phyloP scores from a whole-genome alignment of 2,888 invertebrate species.

The Cephus rjabovi region DNA sequence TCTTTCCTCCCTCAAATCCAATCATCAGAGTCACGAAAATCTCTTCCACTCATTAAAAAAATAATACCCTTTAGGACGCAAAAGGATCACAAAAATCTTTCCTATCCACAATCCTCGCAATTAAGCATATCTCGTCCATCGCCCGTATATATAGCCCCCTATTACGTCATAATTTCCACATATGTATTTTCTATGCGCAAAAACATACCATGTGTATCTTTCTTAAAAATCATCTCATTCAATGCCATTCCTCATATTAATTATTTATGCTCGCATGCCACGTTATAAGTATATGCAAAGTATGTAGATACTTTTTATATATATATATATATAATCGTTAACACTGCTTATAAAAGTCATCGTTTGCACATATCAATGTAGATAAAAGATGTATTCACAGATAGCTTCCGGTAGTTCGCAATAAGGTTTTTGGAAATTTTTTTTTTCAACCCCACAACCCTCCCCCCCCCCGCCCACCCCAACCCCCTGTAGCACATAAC shows the following conservation, averaged over 20 bases:
- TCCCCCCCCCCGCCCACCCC: not conserved
- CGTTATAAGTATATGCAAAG: not conserved
- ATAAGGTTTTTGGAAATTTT: conserved; percentile 2
- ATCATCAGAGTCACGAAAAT: too few species aligned
- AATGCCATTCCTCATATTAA: not conserved
- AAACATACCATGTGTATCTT: not conserved
- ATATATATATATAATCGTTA: not conserved
- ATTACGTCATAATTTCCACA: too few species aligned
- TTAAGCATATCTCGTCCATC: not conserved
- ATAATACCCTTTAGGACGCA: not conserved
- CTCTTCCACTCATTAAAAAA: not conserved
- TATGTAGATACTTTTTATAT: not conserved
- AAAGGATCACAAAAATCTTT: not conserved
- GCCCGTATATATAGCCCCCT: conserved; percentile 7
- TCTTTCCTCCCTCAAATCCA: not conserved
- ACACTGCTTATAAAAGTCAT: conserved; percentile 16
- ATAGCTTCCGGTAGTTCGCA: conserved; percentile 30
- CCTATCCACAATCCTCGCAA: not conserved
- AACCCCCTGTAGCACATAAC: not conserved
- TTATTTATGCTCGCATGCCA: not conserved
- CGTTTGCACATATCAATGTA: conserved; percentile 14
- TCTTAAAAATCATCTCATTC: not conserved
- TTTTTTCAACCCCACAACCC: not conserved
- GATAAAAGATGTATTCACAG: conserved; percentile 30
- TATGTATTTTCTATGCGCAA: not conserved